A percentile compares a stretch with the other conserved stretches of the same genome.
Evolutionary conservation across 2,888 invertebrate genomes (phyloP).

Genomic region (Panopea generosa): DNA sequence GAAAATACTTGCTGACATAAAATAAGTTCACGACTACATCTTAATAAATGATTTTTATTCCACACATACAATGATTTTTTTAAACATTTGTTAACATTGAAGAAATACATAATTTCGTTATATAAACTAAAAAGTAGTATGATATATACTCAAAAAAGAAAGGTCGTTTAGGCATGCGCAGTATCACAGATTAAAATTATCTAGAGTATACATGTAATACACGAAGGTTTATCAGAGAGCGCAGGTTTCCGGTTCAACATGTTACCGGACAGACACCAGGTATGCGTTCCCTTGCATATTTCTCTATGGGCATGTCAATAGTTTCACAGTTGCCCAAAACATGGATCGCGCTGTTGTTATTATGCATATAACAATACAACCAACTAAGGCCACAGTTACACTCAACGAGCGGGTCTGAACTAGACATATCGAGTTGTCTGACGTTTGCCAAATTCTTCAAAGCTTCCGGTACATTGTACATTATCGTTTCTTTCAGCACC

Average conservation of each 20-base stretch:
- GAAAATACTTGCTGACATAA: too few relatives aligned
- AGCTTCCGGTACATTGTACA: slow-evolving; percentile 59
- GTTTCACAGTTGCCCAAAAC: slow-evolving; percentile 51
- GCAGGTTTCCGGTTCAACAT: slow-evolving; percentile 12
- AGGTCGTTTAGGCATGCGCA: too few relatives aligned
- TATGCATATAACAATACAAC: slow-evolving; percentile 53
- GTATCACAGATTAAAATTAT: too few relatives aligned
- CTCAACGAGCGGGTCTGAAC: slow-evolving; percentile 30
- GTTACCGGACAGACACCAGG: slow-evolving; percentile 12
- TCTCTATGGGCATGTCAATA: slow-evolving; percentile 21
- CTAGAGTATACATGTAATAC: too few relatives aligned
- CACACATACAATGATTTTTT: too few relatives aligned
- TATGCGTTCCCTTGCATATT: slow-evolving; percentile 22
- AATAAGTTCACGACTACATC: too few relatives aligned
- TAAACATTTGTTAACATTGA: too few relatives aligned
- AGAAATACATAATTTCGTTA: too few relatives aligned
- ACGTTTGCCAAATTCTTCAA: slow-evolving; percentile 43
- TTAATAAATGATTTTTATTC: too few relatives aligned
- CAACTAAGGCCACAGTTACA: slow-evolving; percentile 62
- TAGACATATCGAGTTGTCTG: slow-evolving; percentile 24
- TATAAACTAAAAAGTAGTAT: too few relatives aligned
- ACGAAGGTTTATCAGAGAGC: too few relatives aligned
- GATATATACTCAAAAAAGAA: too few relatives aligned
- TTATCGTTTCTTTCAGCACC: slow-evolving; percentile 34
- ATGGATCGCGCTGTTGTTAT: slow-evolving; percentile 37